phyloP scores from a whole-genome alignment of 2,113 vertebrate species.

The Brachypodius melanocephalos region DNA sequence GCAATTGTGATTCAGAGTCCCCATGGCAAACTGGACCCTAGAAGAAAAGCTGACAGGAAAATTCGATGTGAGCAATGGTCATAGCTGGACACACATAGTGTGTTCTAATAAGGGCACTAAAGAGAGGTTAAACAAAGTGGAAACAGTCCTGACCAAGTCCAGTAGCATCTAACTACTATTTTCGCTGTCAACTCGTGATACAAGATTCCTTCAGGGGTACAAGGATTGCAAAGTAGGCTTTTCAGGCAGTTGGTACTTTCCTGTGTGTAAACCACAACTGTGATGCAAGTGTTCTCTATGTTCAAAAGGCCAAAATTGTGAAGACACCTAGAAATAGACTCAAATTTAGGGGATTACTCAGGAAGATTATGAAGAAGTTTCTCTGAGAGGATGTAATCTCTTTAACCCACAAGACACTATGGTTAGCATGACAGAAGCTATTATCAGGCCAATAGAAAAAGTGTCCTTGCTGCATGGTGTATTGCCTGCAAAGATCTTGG shows the following conservation, averaged over 20 bases:
- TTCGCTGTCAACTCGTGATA: not conserved
- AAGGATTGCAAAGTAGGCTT: not conserved
- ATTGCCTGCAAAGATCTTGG: not conserved
- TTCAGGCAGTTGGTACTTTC: not conserved
- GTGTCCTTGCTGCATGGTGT: not conserved
- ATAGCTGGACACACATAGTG: not conserved
- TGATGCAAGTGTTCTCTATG: not conserved
- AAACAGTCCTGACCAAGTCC: not conserved
- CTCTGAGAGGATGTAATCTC: not conserved
- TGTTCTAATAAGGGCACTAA: not conserved
- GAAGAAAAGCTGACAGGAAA: not conserved
- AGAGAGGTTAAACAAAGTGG: not conserved
- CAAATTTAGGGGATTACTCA: not conserved
- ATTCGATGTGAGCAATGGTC: not conserved
- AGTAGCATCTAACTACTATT: not conserved
- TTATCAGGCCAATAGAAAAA: not conserved
- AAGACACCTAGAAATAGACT: not conserved
- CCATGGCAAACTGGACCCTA: not conserved
- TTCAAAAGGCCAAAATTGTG: not conserved
- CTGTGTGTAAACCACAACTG: not conserved
- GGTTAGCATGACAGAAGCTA: not conserved
- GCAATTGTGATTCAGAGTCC: not conserved
- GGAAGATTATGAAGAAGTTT: not conserved
- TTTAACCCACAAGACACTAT: not conserved
- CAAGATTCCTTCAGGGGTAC: not conserved